phyloP scores from a whole-genome alignment of 1,140 invertebrate species.

The Pachyrhynchus sulphureomaculatus region DNA sequence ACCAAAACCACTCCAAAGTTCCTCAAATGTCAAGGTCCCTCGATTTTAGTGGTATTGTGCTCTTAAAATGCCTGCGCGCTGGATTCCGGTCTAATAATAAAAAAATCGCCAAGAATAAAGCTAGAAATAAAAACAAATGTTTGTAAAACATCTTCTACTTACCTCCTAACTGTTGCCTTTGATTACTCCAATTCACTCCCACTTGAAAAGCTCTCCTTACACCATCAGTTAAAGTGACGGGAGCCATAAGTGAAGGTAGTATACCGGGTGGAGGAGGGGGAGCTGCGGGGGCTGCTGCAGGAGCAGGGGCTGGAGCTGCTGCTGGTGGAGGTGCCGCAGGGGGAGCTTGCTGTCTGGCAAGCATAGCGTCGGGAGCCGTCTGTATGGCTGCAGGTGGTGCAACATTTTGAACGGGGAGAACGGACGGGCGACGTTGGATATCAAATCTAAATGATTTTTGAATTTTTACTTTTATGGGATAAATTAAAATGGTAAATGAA shows the following conservation, averaged over 20 bases:
- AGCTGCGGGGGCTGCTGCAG: neutral
- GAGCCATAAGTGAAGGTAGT: neutral
- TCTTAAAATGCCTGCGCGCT: no score
- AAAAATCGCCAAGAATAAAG: no score
- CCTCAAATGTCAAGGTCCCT: no score
- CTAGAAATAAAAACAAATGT: neutral
- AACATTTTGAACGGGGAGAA: neutral
- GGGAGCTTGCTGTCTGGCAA: slow-evolving; percentile 18
- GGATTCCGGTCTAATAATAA: no score
- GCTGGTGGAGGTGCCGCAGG: slow-evolving; percentile 20
- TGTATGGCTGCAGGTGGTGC: slow-evolving; percentile 4
- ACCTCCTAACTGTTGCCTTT: slow-evolving; percentile 25
- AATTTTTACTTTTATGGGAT: no score
- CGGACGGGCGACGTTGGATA: slow-evolving; percentile 28
- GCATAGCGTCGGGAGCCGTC: slow-evolving; percentile 3
- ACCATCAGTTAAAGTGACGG: slow-evolving; percentile 19
- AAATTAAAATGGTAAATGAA: no score
- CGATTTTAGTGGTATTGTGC: no score
- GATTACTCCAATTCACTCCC: slow-evolving; percentile 24
- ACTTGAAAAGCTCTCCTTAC: slow-evolving; percentile 23
- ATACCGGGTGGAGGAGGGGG: slow-evolving; percentile 1
- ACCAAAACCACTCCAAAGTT: no score
- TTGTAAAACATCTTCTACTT: neutral
- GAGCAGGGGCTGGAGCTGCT: slow-evolving; percentile 21
- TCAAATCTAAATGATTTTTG: slow-evolving; percentile 28